phyloP scores from a whole-genome alignment of 2,113 vertebrate genomes.

The Coregonus clupeaformis region DNA sequence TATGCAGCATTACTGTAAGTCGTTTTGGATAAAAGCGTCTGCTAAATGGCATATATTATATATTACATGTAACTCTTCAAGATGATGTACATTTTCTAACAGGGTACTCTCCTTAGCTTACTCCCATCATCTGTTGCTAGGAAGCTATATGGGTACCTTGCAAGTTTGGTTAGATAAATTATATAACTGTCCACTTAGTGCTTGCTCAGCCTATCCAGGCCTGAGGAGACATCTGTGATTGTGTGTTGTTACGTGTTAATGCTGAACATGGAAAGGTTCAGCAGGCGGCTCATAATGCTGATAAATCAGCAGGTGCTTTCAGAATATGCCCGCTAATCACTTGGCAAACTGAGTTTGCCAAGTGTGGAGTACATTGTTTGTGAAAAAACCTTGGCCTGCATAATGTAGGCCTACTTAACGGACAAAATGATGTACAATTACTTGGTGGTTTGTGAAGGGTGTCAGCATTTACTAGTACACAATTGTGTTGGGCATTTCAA shows the following conservation, averaged over 20 bases:
- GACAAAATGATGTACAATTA: not conserved
- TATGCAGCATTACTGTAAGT: too few species aligned
- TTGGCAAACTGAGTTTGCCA: not conserved
- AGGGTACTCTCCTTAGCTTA: not conserved
- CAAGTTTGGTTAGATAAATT: not conserved
- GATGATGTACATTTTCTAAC: not conserved
- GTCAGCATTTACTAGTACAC: not conserved
- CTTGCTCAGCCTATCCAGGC: not conserved
- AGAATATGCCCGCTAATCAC: not conserved
- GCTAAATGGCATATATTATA: not conserved
- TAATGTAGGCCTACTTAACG: not conserved
- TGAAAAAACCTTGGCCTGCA: not conserved
- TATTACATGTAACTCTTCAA: not conserved
- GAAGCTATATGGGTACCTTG: not conserved
- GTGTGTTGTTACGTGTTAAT: not conserved
- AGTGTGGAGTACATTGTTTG: not conserved
- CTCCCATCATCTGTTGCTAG: not conserved
- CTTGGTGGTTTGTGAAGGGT: not conserved
- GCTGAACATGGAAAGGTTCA: not conserved
- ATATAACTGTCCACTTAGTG: not conserved
- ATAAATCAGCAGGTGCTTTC: not conserved
- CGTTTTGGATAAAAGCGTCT: too few species aligned
- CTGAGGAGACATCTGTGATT: not conserved
- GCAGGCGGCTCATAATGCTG: not conserved
- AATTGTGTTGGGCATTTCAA: not conserved